Conservation (phyloP, 1,140 invertebrate species). For the Ylistrum balloti region DNA sequence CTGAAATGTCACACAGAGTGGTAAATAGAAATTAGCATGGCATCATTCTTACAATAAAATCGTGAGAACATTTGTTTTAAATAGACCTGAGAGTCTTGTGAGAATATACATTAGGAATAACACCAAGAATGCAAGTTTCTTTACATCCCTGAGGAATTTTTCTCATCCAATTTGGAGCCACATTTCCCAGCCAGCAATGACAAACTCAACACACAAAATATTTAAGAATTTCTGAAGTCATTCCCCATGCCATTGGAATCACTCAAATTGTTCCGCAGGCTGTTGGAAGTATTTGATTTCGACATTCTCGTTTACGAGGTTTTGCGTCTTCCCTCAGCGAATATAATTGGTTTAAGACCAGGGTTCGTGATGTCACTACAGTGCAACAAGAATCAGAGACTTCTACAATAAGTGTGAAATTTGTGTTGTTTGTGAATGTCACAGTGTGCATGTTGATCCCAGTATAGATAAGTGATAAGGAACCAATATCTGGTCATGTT, state of each 20-base stretch:
- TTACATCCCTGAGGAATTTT: background rate
- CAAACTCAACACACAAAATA: conserved; percentile 33
- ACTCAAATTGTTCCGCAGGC: background rate
- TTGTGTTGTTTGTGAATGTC: background rate
- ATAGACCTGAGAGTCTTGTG: background rate
- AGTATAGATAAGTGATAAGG: too few relatives aligned
- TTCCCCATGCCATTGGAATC: background rate
- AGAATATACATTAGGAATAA: background rate
- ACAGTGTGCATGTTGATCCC: too few relatives aligned
- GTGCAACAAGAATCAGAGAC: background rate
- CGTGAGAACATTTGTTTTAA: background rate
- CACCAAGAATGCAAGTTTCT: background rate
- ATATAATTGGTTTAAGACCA: background rate
- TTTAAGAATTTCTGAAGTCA: background rate
- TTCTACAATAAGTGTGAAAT: background rate
- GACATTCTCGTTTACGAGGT: background rate
- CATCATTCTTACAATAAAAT: background rate
- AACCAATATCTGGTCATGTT: too few relatives aligned
- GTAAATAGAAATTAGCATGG: background rate
- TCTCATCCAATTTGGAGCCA: background rate
- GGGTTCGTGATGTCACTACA: background rate
- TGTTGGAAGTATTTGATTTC: background rate
- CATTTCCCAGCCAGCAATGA: background rate
- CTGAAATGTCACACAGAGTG: background rate
- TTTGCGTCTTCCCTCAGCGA: background rate